These are phyloP conservation scores for Erebia epiphron DNA, from an alignment of 2,888 invertebrate genomes.

Conservation along the genomic window DNA sequence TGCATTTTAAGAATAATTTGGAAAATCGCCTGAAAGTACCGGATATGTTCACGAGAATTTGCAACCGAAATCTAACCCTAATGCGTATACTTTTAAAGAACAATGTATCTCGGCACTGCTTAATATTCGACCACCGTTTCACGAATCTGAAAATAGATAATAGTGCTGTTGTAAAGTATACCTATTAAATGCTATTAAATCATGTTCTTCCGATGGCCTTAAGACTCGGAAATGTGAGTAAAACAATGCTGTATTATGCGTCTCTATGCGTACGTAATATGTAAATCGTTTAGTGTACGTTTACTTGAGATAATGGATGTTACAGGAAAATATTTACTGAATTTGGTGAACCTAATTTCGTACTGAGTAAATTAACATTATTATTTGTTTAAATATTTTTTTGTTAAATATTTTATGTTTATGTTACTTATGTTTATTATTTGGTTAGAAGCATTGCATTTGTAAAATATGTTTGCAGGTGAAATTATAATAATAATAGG, in stretches of 20 bases:
- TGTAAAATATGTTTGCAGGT: no score
- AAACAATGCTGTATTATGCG: slow-evolving; percentile 49
- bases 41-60: slow-evolving; percentile 42
- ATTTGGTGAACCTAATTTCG: background rate
- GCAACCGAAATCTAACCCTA: slow-evolving; percentile 34
- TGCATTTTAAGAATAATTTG: slow-evolving; percentile 53
- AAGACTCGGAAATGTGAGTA: slow-evolving; percentile 59
- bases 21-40: slow-evolving; percentile 57
- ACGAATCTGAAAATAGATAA: slow-evolving; percentile 75
- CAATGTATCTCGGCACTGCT: slow-evolving; percentile 42
- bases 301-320: background rate
- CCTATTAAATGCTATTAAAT: slow-evolving; percentile 68
- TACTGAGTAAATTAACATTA: background rate
- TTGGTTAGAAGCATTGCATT: no score
- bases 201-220: slow-evolving; percentile 74
- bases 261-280: slow-evolving; percentile 26
- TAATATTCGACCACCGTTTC: slow-evolving; percentile 58
- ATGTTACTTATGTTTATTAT: no score
- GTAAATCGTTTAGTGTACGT: slow-evolving; percentile 29
- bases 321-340: slow-evolving; percentile 5
- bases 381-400: background rate
- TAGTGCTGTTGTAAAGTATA: slow-evolving; percentile 63
- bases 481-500: no score
- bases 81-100: slow-evolving; percentile 13
- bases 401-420: no score